A percentile compares a stretch with the other conserved stretches of the same genome.
These are phyloP conservation scores for Tyrannus savana DNA, from an alignment of 2,113 vertebrate genomes.

Conservation along the genomic window DNA sequence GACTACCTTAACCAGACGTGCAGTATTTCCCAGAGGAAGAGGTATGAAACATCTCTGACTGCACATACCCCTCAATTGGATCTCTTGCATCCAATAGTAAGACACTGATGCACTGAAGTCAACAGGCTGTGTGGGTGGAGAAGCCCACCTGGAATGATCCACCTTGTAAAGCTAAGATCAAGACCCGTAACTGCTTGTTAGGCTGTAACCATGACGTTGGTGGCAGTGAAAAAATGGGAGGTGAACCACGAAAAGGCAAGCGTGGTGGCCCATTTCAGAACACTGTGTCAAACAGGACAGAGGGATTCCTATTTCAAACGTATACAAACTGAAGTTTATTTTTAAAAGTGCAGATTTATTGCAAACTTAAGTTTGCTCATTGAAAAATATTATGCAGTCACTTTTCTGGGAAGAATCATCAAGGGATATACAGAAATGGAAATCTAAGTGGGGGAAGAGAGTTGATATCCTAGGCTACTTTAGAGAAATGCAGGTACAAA, in stretches of 20 bases:
- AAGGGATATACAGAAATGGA: not conserved
- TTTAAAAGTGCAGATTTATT: constrained; percentile 71
- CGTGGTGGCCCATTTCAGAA: constrained; percentile 62
- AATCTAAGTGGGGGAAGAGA: not conserved
- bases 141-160: not conserved
- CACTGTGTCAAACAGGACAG: constrained; percentile 59
- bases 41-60: not conserved
- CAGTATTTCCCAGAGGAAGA: not conserved
- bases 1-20: not conserved
- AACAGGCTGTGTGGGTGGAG: not conserved
- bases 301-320: constrained; percentile 67
- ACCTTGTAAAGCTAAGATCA: constrained; percentile 38
- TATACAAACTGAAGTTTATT: constrained; percentile 62
- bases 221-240: constrained; percentile 32
- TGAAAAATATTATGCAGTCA: constrained; percentile 46
- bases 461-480: not conserved
- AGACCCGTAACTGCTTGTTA: constrained; percentile 28
- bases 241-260: constrained; percentile 74
- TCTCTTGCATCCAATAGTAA: not conserved
- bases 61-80: not conserved
- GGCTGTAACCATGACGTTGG: not conserved
- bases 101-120: constrained; percentile 11
- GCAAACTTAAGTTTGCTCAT: constrained; percentile 71
- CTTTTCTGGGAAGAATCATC: not conserved
- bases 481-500: not conserved